These are phyloP conservation scores for Gadopsis bispinosus DNA, from an alignment of 2,797 vertebrate species.

Conservation along the genomic window DNA sequence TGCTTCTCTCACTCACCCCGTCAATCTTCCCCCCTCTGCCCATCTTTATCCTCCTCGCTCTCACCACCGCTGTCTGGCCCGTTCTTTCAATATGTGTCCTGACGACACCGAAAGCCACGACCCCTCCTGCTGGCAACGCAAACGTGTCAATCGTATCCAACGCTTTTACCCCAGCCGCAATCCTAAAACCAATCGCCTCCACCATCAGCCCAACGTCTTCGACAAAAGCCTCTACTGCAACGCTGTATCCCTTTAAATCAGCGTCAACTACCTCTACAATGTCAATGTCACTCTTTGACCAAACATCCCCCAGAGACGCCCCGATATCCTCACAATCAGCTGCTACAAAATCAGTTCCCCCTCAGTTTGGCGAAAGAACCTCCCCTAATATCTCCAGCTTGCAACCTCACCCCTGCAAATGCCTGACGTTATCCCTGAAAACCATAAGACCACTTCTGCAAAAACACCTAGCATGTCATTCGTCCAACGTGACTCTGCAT, in stretches of 20 bases:
- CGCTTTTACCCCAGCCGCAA: not conserved
- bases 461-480: constrained; percentile 9
- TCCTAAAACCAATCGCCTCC: not conserved
- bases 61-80: constrained; percentile 38
- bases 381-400: not conserved
- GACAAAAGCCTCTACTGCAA: not conserved
- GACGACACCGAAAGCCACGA: not conserved
- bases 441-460: not conserved
- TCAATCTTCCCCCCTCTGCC: constrained; percentile 18
- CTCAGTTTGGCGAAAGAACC: not conserved
- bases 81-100: constrained; percentile 23
- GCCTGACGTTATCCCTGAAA: constrained; percentile 7
- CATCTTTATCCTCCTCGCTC: constrained; percentile 28
- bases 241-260: not conserved
- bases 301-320: not conserved
- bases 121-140: not conserved
- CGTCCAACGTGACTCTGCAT: constrained; percentile 7
- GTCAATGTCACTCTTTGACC: not conserved
- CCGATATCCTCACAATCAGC: not conserved
- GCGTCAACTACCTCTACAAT: not conserved
- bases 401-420: constrained; percentile 1
- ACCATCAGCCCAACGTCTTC: not conserved
- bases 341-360: constrained; percentile 2
- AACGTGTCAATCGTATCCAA: constrained; percentile 7
- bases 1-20: constrained; percentile 37